Conservation (phyloP, 2,797 vertebrate genomes). For the Microtus obscurus region DNA sequence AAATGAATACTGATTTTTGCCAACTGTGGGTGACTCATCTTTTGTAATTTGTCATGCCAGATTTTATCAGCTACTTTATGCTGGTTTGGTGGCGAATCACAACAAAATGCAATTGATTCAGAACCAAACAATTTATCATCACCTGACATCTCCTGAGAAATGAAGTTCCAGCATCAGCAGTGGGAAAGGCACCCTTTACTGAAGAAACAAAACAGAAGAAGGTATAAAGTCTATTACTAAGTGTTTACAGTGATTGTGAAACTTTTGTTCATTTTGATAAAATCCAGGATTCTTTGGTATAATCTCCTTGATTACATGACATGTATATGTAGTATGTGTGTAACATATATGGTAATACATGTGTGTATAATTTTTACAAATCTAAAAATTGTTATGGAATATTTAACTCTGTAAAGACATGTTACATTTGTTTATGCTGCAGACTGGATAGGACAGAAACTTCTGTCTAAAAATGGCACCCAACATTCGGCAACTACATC, state of each 20-base stretch:
- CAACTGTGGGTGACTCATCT: conserved; percentile 47
- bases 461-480: too few species aligned
- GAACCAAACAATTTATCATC: conserved; percentile 62
- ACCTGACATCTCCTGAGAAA: conserved; percentile 65
- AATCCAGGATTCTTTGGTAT: not conserved
- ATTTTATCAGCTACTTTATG: conserved; percentile 72
- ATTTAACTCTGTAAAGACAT: not conserved
- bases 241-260: not conserved
- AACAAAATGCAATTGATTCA: conserved; percentile 68
- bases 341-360: not conserved
- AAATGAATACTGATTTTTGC: conserved; percentile 67
- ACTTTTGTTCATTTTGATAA: conserved; percentile 16
- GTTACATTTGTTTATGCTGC: not conserved
- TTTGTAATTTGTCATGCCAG: conserved; percentile 72
- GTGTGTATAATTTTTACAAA: not conserved
- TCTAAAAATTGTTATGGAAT: not conserved
- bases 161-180: conserved; percentile 33
- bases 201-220: not conserved
- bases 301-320: not conserved
- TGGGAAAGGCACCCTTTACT: conserved; percentile 22
- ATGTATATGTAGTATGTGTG: not conserved
- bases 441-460: too few species aligned
- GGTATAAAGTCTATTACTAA: conserved; percentile 11
- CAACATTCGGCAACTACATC: too few species aligned
- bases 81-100: conserved; percentile 51